These are phyloP conservation scores for Aricia agestis DNA, from an alignment of 1,140 invertebrate genomes.

Conservation along the genomic window DNA sequence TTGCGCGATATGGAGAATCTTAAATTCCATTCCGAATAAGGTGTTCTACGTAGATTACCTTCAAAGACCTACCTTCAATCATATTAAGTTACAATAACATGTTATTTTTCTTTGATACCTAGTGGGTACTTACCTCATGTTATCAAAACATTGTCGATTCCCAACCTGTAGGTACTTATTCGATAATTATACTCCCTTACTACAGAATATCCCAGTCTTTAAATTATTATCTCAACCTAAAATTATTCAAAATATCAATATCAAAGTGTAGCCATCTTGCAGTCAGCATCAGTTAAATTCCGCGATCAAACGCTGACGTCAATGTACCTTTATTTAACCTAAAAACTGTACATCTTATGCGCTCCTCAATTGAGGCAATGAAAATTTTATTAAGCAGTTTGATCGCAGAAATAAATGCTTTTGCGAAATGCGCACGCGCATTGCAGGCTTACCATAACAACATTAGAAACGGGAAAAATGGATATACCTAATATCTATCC, in stretches of 20 bases:
- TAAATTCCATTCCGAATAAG: background rate
- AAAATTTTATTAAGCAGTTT: slow-evolving; percentile 11
- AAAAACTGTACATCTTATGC: slow-evolving; percentile 7
- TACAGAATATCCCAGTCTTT: too few relatives aligned
- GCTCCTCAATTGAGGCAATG: slow-evolving; percentile 5
- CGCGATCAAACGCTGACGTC: background rate
- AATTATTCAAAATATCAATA: background rate
- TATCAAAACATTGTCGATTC: background rate
- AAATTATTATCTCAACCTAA: background rate
- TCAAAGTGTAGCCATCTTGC: background rate
- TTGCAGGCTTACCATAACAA: too few relatives aligned
- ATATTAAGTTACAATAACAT: background rate
- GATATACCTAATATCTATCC: too few relatives aligned
- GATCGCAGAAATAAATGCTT: slow-evolving; percentile 12
- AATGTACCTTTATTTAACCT: slow-evolving; percentile 5
- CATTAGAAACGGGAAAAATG: too few relatives aligned
- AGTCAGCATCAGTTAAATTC: background rate
- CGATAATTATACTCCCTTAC: too few relatives aligned
- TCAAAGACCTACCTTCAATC: background rate
- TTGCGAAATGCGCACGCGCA: background rate
- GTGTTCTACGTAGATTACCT: background rate
- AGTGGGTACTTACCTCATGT: background rate
- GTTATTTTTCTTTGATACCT: background rate
- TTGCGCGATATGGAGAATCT: background rate
- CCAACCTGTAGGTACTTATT: too few relatives aligned